phyloP scores from a whole-genome alignment of 2,888 invertebrate genomes.

The Drosophila subsilvestris region DNA sequence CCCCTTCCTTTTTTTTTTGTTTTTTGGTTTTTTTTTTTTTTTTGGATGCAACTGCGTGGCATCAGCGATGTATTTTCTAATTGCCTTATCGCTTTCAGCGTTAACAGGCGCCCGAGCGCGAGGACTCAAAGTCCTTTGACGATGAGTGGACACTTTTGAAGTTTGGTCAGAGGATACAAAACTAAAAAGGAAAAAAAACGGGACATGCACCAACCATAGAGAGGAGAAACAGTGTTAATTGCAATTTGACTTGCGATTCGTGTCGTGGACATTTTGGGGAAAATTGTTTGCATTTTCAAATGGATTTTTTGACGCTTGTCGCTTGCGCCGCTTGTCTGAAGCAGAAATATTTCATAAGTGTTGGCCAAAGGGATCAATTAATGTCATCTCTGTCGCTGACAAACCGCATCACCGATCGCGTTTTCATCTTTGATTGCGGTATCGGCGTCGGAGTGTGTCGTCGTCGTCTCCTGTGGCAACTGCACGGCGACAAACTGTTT shows the following conservation, averaged over 20 bases:
- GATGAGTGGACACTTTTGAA: slow-evolving; percentile 70
- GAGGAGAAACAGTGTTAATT: slow-evolving; percentile 51
- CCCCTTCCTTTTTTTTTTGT: neutral
- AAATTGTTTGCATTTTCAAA: slow-evolving; percentile 63
- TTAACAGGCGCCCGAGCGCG: slow-evolving; percentile 64
- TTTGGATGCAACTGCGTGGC: slow-evolving; percentile 35
- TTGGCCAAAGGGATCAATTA: slow-evolving; percentile 60
- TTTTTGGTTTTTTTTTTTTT: slow-evolving; percentile 1
- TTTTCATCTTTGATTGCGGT: neutral
- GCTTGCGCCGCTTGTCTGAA: no score
- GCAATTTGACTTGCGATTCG: slow-evolving; percentile 56
- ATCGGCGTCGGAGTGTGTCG: no score
- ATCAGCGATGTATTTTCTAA: slow-evolving; percentile 62
- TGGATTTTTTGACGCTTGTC: slow-evolving; percentile 59
- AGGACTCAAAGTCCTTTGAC: slow-evolving; percentile 73
- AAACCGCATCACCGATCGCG: slow-evolving; percentile 3
- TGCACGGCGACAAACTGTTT: slow-evolving; percentile 38
- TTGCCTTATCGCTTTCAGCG: slow-evolving; percentile 82
- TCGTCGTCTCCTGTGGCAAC: slow-evolving; percentile 4
- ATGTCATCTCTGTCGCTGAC: slow-evolving; percentile 12
- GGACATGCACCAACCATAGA: neutral
- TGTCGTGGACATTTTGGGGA: slow-evolving; percentile 46
- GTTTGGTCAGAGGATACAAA: slow-evolving; percentile 34
- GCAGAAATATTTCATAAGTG: slow-evolving; percentile 72
- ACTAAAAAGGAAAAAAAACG: slow-evolving; percentile 18